Evolutionary conservation across 53 echinoderm and acorn worm species (phyloP).

Genomic region (Holothuria scabra): DNA sequence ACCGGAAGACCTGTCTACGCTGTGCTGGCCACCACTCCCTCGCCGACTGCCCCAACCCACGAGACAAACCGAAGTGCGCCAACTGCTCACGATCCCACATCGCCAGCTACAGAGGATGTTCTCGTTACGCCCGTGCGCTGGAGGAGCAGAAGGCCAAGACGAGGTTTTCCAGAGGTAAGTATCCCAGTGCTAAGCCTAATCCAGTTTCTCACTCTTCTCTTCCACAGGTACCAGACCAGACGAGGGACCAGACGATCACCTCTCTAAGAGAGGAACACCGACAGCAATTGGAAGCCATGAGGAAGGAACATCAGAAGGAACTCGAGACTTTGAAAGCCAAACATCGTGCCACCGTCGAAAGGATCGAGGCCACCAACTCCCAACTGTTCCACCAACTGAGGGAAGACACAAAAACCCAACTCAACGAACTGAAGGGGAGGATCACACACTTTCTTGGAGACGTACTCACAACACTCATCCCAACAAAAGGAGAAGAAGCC

Average conservation of each 20-base stretch:
- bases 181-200: too few species aligned
- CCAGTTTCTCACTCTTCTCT: too few species aligned
- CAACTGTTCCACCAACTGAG: not conserved
- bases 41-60: too few species aligned
- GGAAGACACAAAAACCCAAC: not conserved
- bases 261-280: not conserved
- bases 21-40: too few species aligned
- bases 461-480: too few species aligned
- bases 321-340: not conserved
- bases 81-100: not conserved
- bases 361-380: not conserved
- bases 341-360: not conserved
- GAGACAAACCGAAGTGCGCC: not conserved
- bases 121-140: not conserved
- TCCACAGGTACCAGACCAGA: too few species aligned
- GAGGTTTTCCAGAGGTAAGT: too few species aligned
- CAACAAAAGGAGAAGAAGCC: too few species aligned
- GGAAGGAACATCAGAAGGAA: not conserved
- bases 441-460: too few species aligned
- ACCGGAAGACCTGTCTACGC: too few species aligned
- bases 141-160: not conserved
- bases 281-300: too few species aligned
- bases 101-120: constrained; percentile 30
- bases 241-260: not conserved
- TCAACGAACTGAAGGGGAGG: not conserved